Evolutionary conservation across 2,113 vertebrate species (phyloP).

Genomic region (Hystrix cristata): DNA sequence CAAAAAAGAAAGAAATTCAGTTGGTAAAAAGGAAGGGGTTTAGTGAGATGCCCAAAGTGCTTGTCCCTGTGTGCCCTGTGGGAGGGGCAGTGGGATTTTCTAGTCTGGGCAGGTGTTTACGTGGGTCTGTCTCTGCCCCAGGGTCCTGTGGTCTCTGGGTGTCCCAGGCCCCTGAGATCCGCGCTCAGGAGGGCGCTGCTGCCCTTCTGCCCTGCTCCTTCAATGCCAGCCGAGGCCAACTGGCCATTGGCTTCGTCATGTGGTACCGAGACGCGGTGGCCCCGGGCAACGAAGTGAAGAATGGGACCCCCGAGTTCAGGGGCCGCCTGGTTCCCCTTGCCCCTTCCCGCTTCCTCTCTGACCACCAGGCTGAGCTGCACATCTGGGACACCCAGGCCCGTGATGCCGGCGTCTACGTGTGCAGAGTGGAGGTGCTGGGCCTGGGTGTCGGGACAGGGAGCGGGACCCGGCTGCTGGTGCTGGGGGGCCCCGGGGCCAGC

Average conservation of each 20-base stretch:
- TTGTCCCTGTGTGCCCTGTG: fast-evolving
- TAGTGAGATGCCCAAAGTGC: neutral
- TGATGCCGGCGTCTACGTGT: slow-evolving; percentile 18
- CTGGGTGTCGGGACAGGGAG: neutral
- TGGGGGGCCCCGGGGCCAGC: neutral
- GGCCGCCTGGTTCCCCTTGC: slow-evolving; percentile 41
- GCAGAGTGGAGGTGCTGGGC: slow-evolving; percentile 68
- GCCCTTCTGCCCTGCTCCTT: slow-evolving; percentile 70
- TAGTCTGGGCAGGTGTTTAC: neutral
- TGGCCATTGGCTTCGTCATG: slow-evolving; percentile 53
- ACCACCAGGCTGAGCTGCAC: slow-evolving; percentile 69
- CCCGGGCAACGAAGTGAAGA: slow-evolving; percentile 62
- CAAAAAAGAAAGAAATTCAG: neutral
- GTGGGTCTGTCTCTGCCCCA: slow-evolving; percentile 30
- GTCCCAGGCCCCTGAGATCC: slow-evolving; percentile 58
- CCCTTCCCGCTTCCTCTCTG: slow-evolving; percentile 40
- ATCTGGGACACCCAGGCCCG: neutral
- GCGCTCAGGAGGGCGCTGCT: neutral
- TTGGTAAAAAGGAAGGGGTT: neutral
- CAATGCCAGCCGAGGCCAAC: slow-evolving; percentile 7
- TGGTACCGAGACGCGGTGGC: slow-evolving; percentile 66
- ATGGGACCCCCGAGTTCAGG: slow-evolving; percentile 49
- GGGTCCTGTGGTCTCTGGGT: slow-evolving; percentile 63
- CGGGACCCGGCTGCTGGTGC: slow-evolving; percentile 66
- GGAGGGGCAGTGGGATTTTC: neutral